Evolutionary conservation across 2,113 vertebrate species (phyloP).

Genomic region (Epinephelus cyanopodus): DNA sequence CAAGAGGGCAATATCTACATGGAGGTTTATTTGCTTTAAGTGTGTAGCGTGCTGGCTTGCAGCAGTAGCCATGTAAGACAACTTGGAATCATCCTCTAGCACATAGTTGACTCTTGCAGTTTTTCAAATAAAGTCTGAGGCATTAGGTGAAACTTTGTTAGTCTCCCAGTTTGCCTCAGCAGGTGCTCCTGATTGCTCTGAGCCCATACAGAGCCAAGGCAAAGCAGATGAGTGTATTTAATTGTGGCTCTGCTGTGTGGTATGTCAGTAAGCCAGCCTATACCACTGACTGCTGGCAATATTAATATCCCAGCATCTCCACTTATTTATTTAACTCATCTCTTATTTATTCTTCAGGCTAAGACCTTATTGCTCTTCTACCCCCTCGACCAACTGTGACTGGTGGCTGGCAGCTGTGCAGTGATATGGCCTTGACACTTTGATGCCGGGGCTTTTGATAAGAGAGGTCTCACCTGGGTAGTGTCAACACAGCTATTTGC

Average conservation of each 20-base stretch:
- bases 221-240: constrained; percentile 51
- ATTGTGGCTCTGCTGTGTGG: constrained; percentile 33
- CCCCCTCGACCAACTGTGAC: background rate
- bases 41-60: constrained; percentile 15
- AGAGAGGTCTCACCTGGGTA: constrained; percentile 35
- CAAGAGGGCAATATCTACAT: background rate
- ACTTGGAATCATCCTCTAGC: constrained; percentile 22
- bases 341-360: constrained; percentile 63
- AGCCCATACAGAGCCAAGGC: constrained; percentile 11
- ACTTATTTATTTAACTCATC: constrained; percentile 73
- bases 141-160: constrained; percentile 52
- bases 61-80: constrained; percentile 14
- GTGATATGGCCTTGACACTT: constrained; percentile 45
- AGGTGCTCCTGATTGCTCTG: constrained; percentile 34
- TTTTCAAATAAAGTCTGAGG: constrained; percentile 42
- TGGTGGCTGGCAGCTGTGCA: constrained; percentile 20
- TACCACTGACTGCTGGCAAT: constrained; percentile 46
- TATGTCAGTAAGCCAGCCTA: constrained; percentile 39
- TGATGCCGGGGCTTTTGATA: constrained; percentile 63
- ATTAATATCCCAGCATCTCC: constrained; percentile 61
- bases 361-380: constrained; percentile 53
- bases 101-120: constrained; percentile 44
- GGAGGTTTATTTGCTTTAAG: constrained; percentile 11
- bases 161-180: constrained; percentile 24
- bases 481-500: constrained; percentile 32